Base-by-base conservation (phyloP, 2,113 vertebrate species). In the Progne subis region DNA sequence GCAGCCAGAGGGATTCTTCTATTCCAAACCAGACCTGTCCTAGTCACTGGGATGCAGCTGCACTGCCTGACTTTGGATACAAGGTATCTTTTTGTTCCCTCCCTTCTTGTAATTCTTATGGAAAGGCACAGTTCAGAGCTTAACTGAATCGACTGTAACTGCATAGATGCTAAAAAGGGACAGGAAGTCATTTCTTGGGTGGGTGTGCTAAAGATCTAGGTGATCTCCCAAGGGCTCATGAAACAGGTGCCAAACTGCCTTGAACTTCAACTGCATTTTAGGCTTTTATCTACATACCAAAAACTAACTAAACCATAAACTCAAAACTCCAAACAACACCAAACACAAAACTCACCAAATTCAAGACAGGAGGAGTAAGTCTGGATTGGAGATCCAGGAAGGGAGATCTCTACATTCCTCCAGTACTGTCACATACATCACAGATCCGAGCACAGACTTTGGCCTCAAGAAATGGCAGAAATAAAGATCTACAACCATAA, bases 31-130 rank as follows among this genome's bases (percentile, higher is more conserved):
- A 97, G 68, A 78, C 14, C 24, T 92, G 98, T 78, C 99, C 99
- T 32, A 2, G 12, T 15, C 55, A 98, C 86, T 99, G 99, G 99
- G 98, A 99, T 96, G 90, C 72, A 25, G 90, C 43, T 47, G 95
- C 97, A 5, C 71, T 98, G 13, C 98, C 98, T 6, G 97, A 97
- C 4, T 78, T 96, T 5, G 97, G 98, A 82, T 98, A 98, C 90
- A 95, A 96, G 98, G 99, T 99, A 97, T 43, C 8, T 52, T 68
- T 29, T 37, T 37, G 41, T 18, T 21, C 5, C 3, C 19, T 6
- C 5, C 5, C 4, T 9, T 3, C 6, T 64, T 23, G 18, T 69
- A 67, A 44, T 89, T 72, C 26, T 70, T 7, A 50, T 53, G 28
- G 23, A 76, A 81, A 76, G 19, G 12, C 43, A 24, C 1, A 1